phyloP scores from a whole-genome alignment of 23 tunicate genomes.

The Oikopleura vanhoeffeni region DNA sequence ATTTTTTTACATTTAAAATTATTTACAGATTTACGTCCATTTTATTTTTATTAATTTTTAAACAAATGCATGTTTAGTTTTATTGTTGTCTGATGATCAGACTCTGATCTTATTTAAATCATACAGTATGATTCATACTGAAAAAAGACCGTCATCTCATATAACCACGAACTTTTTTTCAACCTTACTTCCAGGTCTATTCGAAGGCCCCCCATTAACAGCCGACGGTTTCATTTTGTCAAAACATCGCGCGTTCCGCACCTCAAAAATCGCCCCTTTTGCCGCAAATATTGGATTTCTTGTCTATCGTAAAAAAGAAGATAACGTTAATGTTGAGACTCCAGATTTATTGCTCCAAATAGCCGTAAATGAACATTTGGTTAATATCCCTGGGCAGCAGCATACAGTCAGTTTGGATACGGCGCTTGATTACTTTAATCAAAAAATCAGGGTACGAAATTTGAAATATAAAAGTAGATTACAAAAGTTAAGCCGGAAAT shows the following conservation, averaged over 20 bases:
- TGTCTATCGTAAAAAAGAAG: background rate
- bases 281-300: slow-evolving; percentile 4
- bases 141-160: too few relatives aligned
- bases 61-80: too few relatives aligned
- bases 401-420: background rate
- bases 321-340: background rate
- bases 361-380: slow-evolving; percentile 6
- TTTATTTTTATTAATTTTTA: too few relatives aligned
- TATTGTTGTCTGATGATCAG: too few relatives aligned
- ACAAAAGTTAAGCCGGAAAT: too few relatives aligned
- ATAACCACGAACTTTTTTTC: too few relatives aligned
- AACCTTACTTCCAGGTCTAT: too few relatives aligned
- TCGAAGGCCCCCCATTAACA: slow-evolving; percentile 83
- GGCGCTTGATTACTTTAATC: background rate
- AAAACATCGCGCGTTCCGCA: background rate
- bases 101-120: too few relatives aligned
- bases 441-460: background rate
- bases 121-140: too few relatives aligned
- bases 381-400: slow-evolving; percentile 2
- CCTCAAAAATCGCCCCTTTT: slow-evolving; percentile 3
- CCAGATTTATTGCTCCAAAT: background rate
- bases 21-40: too few relatives aligned
- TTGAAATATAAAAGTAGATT: too few relatives aligned
- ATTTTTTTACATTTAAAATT: too few relatives aligned
- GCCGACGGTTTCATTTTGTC: slow-evolving; percentile 18